These are phyloP conservation scores for Euwallacea fornicatus DNA, from an alignment of 1,140 invertebrate genomes.

Conservation along the genomic window DNA sequence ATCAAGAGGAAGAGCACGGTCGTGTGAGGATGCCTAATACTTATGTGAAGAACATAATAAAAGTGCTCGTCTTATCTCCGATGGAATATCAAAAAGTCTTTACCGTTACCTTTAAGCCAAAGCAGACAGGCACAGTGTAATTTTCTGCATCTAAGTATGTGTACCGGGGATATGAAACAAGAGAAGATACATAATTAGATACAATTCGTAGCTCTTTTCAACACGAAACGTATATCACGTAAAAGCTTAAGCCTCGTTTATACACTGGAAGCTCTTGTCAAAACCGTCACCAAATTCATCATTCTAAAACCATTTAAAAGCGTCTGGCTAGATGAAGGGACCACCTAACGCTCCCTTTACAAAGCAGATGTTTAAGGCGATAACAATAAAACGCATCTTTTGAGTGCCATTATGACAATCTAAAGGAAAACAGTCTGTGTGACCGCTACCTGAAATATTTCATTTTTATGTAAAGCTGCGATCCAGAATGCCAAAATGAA, in stretches of 20 bases:
- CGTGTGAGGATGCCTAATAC: background rate
- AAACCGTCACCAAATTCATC: constrained; percentile 23
- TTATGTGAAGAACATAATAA: constrained; percentile 9
- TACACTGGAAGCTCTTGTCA: background rate
- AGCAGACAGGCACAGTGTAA: constrained; percentile 18
- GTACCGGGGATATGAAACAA: background rate
- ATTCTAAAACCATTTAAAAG: constrained; percentile 28
- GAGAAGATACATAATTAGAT: constrained; percentile 14
- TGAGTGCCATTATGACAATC: constrained; percentile 24
- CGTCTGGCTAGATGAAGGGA: constrained; percentile 16
- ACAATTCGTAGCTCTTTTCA: constrained; percentile 9
- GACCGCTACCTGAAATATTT: constrained; percentile 16
- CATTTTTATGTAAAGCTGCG: background rate
- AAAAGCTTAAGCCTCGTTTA: background rate
- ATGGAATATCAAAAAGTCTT: constrained; percentile 14
- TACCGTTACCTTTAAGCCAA: constrained; percentile 8
- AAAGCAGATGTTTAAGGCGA: constrained; percentile 24
- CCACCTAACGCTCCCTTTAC: constrained; percentile 24
- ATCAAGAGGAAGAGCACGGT: constrained; percentile 1
- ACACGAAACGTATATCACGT: background rate
- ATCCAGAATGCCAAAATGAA: background rate
- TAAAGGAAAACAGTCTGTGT: constrained; percentile 17
- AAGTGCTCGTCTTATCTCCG: constrained; percentile 7
- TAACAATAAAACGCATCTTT: constrained; percentile 26
- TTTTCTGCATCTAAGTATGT: constrained; percentile 16